Evolutionary conservation across 2,888 invertebrate genomes (phyloP).

Genomic region (Amphipyra berbera): DNA sequence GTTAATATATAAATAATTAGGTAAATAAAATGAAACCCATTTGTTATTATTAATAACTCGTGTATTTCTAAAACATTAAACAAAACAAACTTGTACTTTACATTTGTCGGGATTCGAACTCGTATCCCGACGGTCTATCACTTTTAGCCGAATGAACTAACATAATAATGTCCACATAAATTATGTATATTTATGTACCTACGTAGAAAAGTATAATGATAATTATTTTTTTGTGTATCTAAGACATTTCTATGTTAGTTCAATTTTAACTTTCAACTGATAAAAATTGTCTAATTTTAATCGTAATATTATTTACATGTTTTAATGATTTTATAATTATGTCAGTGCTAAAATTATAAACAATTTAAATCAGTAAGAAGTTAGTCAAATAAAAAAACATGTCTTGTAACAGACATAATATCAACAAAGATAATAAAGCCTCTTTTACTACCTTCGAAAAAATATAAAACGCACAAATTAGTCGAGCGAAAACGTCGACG

Average conservation of each 20-base stretch:
- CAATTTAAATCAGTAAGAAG: conserved; percentile 37
- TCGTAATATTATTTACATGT: background rate
- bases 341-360: background rate
- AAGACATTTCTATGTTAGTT: conserved; percentile 30
- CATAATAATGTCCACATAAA: conserved; percentile 25
- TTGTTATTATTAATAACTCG: conserved; percentile 42
- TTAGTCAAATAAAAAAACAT: conserved; percentile 27
- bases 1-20: too few species aligned
- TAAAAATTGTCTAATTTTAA: conserved; percentile 14
- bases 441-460: conserved; percentile 35
- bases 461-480: conserved; percentile 26
- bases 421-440: conserved; percentile 44
- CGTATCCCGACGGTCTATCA: conserved; percentile 10
- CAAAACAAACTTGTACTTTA: conserved; percentile 62
- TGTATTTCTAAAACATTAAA: conserved; percentile 62
- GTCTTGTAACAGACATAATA: conserved; percentile 52
- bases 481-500: conserved; percentile 1
- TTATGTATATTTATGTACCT: conserved; percentile 11
- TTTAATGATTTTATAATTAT: background rate
- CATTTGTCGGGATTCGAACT: conserved; percentile 32
- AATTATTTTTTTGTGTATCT: conserved; percentile 7
- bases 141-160: conserved; percentile 37
- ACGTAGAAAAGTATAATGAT: conserved; percentile 11
- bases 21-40: conserved; percentile 42
- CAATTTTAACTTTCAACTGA: conserved; percentile 25